Conservation (phyloP, 1,140 invertebrate species). For the Pogonomyrmex californicus region DNA sequence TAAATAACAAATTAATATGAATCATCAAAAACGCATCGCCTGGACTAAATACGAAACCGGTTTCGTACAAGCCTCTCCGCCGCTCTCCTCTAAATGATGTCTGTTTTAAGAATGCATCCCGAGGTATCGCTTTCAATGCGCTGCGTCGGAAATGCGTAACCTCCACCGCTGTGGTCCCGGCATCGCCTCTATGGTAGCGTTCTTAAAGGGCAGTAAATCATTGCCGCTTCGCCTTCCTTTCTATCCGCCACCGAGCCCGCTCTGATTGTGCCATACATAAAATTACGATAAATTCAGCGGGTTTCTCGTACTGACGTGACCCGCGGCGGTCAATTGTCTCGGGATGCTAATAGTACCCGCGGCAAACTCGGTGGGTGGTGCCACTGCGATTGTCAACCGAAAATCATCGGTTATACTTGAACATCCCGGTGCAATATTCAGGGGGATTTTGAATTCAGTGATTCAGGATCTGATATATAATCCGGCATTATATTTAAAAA, state of each 20-base stretch:
- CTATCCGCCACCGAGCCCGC: conserved; percentile 73
- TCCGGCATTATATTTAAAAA: neutral
- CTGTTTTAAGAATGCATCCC: conserved; percentile 60
- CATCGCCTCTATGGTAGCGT: conserved; percentile 51
- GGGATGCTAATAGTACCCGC: conserved; percentile 76
- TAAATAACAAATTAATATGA: conserved; percentile 60
- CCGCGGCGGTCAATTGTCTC: conserved; percentile 81
- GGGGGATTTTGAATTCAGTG: no score
- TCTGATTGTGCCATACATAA: conserved; percentile 85
- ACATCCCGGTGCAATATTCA: neutral
- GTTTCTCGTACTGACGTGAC: conserved; percentile 81
- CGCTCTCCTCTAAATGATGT: conserved; percentile 45
- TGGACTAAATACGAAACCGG: conserved; percentile 49
- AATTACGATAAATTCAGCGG: conserved; percentile 85
- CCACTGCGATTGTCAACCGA: conserved; percentile 68
- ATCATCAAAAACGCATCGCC: conserved; percentile 41
- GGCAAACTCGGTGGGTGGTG: conserved; percentile 79
- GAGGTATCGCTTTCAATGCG: conserved; percentile 71
- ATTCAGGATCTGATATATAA: neutral
- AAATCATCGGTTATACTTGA: conserved; percentile 19
- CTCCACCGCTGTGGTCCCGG: conserved; percentile 47
- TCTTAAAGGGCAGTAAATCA: conserved; percentile 79
- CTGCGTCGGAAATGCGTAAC: conserved; percentile 30
- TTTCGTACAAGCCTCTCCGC: conserved; percentile 7
- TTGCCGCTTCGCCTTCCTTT: conserved; percentile 70